These are phyloP conservation scores for Cristatella mucedo DNA, from an alignment of 2,888 invertebrate species.

Conservation along the genomic window DNA sequence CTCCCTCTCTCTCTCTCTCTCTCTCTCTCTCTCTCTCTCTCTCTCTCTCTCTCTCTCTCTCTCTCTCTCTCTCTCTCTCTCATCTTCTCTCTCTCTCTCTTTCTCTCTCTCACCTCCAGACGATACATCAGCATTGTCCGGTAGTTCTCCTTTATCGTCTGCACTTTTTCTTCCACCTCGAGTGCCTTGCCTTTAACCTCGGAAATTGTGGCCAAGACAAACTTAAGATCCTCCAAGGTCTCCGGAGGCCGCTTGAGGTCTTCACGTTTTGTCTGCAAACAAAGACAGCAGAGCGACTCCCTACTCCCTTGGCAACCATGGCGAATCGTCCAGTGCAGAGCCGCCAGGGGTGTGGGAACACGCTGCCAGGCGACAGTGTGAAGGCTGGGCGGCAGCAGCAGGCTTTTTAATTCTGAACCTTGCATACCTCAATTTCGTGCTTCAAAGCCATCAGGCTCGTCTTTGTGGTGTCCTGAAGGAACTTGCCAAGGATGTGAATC, in stretches of 20 bases:
- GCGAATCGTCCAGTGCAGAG: no score
- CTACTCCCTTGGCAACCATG: no score
- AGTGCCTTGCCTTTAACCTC: conserved; percentile 58
- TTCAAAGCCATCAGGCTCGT: conserved; percentile 53
- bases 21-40: conserved; percentile 9
- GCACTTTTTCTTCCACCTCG: conserved; percentile 58
- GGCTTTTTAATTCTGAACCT: background rate
- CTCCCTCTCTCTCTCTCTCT: conserved; percentile 8
- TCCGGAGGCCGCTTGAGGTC: conserved; percentile 61
- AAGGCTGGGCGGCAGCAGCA: no score
- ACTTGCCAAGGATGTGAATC: conserved; percentile 56
- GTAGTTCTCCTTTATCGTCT: conserved; percentile 59
- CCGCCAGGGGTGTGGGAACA: no score
- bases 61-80: background rate
- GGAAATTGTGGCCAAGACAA: conserved; percentile 65
- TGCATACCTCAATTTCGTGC: conserved; percentile 52
- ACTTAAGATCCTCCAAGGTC: conserved; percentile 62
- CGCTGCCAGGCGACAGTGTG: no score
- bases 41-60: conserved; percentile 4
- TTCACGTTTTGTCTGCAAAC: conserved; percentile 43
- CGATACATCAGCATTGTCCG: conserved; percentile 55
- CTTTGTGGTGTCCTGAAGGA: conserved; percentile 51
- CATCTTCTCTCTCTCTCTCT: no score
- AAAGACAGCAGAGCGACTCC: no score
- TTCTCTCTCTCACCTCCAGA: conserved; percentile 45